Evolutionary conservation across 2,888 invertebrate species (phyloP).

Genomic region (Chymomyza amoena): DNA sequence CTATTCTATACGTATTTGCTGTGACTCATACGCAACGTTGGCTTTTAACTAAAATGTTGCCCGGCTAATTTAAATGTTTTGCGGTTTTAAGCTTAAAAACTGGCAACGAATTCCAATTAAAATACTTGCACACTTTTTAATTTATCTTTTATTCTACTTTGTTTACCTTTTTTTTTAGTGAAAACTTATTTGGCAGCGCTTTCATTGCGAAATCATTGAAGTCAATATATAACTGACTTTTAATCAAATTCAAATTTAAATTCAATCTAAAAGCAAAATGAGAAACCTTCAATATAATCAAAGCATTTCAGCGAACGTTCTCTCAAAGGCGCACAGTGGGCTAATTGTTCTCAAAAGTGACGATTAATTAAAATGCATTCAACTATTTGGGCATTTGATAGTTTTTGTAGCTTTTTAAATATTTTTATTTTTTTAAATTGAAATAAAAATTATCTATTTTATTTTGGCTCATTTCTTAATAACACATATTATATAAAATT

Average conservation of each 20-base stretch:
- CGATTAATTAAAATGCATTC: too few relatives aligned
- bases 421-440: too few relatives aligned
- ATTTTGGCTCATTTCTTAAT: too few relatives aligned
- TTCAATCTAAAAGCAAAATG: constrained; percentile 21
- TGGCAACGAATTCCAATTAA: constrained; percentile 56
- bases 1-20: constrained; percentile 22
- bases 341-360: too few relatives aligned
- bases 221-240: constrained; percentile 26
- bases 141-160: constrained; percentile 9
- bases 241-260: constrained; percentile 56
- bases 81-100: constrained; percentile 16
- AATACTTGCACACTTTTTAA: constrained; percentile 40
- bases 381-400: too few relatives aligned
- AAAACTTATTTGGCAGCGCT: constrained; percentile 44
- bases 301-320: too few relatives aligned
- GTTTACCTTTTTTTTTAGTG: constrained; percentile 18
- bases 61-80: constrained; percentile 61
- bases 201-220: constrained; percentile 47
- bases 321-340: too few relatives aligned
- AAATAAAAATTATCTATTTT: too few relatives aligned
- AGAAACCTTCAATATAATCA: background rate
- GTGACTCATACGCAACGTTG: constrained; percentile 37
- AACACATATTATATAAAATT: too few relatives aligned
- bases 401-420: too few relatives aligned
- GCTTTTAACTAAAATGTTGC: constrained; percentile 24